Percentiles rank a stretch among this genome's conserved stretches.
Conservation (phyloP, 2,888 invertebrate species). For the Tolmerus cingulatus region DNA sequence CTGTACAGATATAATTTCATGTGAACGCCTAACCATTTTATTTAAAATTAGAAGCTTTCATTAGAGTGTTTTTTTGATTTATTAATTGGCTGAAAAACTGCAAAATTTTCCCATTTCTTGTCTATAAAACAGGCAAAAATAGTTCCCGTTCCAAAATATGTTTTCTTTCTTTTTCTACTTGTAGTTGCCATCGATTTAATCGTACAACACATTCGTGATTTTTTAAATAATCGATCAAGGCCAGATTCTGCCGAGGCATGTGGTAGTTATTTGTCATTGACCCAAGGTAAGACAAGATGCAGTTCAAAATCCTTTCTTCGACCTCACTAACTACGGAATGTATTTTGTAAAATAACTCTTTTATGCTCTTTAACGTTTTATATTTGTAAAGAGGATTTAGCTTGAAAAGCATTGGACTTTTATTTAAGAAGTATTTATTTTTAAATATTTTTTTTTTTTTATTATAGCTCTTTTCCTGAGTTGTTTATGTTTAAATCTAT, state of each 20-base stretch:
- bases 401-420: neutral
- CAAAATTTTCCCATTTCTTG: neutral
- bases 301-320: conserved; percentile 44
- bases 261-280: neutral
- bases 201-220: conserved; percentile 95
- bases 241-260: neutral
- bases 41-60: neutral
- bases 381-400: neutral
- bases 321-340: conserved; percentile 45
- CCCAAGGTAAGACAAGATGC: conserved; percentile 40
- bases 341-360: neutral
- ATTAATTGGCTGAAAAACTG: conserved; percentile 17
- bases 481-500: neutral
- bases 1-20: neutral
- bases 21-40: neutral
- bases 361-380: neutral
- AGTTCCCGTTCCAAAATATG: neutral
- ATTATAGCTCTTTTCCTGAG: neutral
- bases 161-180: conserved; percentile 55
- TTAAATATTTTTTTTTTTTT: neutral
- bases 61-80: neutral
- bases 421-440: neutral
- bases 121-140: neutral
- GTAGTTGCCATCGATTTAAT: conserved; percentile 97
- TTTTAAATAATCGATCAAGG: conserved; percentile 68